Percentiles rank a stretch among this genome's conserved stretches.
phyloP scores from a whole-genome alignment of 2,113 vertebrate genomes.

The Caretta caretta region DNA sequence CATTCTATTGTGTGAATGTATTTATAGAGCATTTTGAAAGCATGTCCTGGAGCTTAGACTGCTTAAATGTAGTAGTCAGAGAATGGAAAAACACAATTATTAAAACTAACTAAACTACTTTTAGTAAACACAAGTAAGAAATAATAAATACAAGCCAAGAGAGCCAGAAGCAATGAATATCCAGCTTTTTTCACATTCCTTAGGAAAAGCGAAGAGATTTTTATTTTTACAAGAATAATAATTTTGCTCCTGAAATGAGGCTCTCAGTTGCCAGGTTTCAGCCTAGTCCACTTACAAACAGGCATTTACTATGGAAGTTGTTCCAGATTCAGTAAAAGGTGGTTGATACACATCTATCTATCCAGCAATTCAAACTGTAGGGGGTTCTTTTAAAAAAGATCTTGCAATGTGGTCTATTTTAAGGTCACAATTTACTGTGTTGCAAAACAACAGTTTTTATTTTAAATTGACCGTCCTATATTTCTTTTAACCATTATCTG shows the following conservation, averaged over 20 bases:
- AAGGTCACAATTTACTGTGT: background rate
- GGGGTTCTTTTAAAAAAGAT: background rate
- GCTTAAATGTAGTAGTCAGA: background rate
- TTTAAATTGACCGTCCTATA: background rate
- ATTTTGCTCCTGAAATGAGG: background rate
- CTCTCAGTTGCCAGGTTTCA: background rate
- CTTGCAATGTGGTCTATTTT: background rate
- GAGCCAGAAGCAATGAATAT: background rate
- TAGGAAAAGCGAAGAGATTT: background rate
- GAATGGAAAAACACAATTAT: background rate
- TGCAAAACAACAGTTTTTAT: background rate
- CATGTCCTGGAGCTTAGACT: background rate
- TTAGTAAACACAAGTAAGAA: constrained; percentile 1
- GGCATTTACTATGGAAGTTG: background rate
- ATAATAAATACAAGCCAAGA: background rate
- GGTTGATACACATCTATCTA: background rate
- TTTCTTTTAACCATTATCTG: constrained; percentile 4
- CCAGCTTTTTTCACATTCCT: background rate
- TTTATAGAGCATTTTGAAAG: accelerated
- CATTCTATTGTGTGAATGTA: background rate
- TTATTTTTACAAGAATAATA: background rate
- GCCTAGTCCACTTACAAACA: background rate
- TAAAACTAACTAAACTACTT: background rate
- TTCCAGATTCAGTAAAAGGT: background rate
- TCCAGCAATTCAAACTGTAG: background rate